Base-by-base conservation (phyloP, 2,113 vertebrate species). In the Calonectris borealis region DNA sequence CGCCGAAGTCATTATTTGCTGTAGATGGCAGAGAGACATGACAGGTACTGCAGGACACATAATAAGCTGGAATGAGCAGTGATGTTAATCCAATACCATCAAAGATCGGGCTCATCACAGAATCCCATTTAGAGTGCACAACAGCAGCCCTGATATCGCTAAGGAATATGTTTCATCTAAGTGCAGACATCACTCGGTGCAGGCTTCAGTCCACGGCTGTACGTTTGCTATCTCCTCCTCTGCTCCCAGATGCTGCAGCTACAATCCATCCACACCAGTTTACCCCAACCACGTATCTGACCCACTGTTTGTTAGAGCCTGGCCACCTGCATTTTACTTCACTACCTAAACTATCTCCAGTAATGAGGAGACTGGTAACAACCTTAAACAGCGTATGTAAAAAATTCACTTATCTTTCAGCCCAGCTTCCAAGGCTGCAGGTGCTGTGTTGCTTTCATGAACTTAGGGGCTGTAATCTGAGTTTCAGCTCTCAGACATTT, bases 1-100 rank as follows among this genome's bases (percentile, higher is more conserved):
- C 88, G 91, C 91, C 19, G 2, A 83, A 91, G 93, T 86, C 94
- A 94, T 96, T 92, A 94, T 80, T 92, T 89, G 91, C 95, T 65
- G 88, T 79, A 87, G 94, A 94, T 82, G 73, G 91, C 70, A 89
- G 77, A 89, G 69, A 95, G 73, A 93, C 71, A 90, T 73, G 83
- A 94, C 96, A 94, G 97, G 91, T 97, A 91, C 70, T 51, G 82
- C 86, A 80, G 66, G 91, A 88, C 94, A 95, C 81, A 70, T 86
- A 95, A 96, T 70, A 94, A 95, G 78, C 54, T 90, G 91, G 82
- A 97, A 96, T 73, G 87, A 97, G 94, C 78, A 60, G 78, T 64
- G 94, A 87, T 97, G 79, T 95, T 96, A 97, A 95, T 93, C 93
- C 91, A 83, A 83, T 66, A 73, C 62, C 87, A 95, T 95, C 94